phyloP scores from a whole-genome alignment of 2,888 invertebrate species.

The Leptopilina myrica region DNA sequence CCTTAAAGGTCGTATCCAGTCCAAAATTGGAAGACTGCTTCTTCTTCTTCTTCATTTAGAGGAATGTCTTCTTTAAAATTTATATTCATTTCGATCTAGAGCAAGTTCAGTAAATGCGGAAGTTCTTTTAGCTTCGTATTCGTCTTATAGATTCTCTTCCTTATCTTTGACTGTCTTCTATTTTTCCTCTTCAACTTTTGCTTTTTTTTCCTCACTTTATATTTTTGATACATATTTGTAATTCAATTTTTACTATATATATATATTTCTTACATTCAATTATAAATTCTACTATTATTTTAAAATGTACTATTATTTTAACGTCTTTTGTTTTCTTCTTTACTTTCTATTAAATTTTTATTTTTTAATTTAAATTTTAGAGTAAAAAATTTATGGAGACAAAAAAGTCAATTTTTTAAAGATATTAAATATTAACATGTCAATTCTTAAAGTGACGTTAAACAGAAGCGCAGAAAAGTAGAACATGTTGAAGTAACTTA shows the following conservation, averaged over 20 bases:
- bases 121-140: background rate
- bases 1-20: slow-evolving; percentile 38
- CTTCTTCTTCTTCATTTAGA: slow-evolving; percentile 3
- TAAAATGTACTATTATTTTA: no score
- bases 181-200: no score
- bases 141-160: background rate
- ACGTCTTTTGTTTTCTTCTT: no score
- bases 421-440: background rate
- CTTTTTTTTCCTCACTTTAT: no score
- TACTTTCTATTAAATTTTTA: no score
- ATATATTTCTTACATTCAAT: no score
- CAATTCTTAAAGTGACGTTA: background rate
- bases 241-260: no score
- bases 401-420: background rate
- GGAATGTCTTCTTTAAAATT: background rate
- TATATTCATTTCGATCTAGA: background rate
- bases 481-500: background rate
- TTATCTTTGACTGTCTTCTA: background rate
- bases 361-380: no score
- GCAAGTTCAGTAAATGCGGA: slow-evolving; percentile 8
- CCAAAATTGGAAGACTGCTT: slow-evolving; percentile 35
- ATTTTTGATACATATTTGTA: no score
- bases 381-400: background rate
- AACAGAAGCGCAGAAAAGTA: background rate
- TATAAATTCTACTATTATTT: no score